phyloP scores from a whole-genome alignment of 2,888 invertebrate species.

The Tiliacea aurago region DNA sequence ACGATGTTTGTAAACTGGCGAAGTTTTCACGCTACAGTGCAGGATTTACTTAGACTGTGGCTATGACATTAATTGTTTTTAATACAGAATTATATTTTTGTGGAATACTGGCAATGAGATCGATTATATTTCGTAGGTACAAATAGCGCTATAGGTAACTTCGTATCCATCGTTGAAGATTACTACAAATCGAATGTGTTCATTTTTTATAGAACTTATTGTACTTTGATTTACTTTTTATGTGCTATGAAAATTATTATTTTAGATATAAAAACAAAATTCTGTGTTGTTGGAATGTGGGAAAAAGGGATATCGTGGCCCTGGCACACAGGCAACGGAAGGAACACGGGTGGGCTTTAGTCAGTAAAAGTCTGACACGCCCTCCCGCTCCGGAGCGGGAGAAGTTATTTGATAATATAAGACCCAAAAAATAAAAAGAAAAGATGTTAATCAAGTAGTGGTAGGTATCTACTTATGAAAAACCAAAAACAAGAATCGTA shows the following conservation, averaged over 20 bases:
- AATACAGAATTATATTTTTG: constrained; percentile 9
- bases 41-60: constrained; percentile 43
- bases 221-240: not conserved
- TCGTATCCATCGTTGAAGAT: not conserved
- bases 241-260: not conserved
- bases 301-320: too few relatives aligned
- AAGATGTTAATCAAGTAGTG: too few relatives aligned
- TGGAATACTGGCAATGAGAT: not conserved
- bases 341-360: too few relatives aligned
- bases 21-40: constrained; percentile 47
- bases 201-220: not conserved
- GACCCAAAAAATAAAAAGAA: too few relatives aligned
- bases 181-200: not conserved
- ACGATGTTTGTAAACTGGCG: constrained; percentile 39
- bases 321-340: too few relatives aligned
- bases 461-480: too few relatives aligned
- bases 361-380: too few relatives aligned
- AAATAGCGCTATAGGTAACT: not conserved
- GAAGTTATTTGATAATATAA: too few relatives aligned
- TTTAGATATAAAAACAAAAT: not conserved
- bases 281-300: too few relatives aligned
- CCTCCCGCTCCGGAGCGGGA: too few relatives aligned
- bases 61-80: constrained; percentile 7
- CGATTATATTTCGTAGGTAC: not conserved
- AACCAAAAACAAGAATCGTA: too few relatives aligned